Evolutionary conservation across 2,113 vertebrate species (phyloP).

Genomic region (Oreamnos americanus): DNA sequence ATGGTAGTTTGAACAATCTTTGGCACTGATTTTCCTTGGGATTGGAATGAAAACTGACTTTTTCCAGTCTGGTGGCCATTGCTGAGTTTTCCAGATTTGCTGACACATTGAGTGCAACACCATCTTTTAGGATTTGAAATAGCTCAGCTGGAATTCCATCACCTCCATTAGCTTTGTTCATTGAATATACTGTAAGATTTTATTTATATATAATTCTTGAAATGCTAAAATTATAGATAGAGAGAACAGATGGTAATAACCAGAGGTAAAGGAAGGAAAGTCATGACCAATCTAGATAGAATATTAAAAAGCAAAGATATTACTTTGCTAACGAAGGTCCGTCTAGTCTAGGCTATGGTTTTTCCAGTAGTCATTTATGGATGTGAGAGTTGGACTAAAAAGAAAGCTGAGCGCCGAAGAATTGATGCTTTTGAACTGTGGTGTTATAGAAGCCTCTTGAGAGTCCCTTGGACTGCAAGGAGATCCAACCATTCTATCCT

Average conservation of each 20-base stretch:
- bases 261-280: not conserved
- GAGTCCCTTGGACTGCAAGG: no score
- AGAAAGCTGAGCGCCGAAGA: accelerated
- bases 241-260: not conserved
- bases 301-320: no score
- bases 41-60: not conserved
- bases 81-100: not conserved
- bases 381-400: no score
- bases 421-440: no score
- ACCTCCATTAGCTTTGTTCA: not conserved
- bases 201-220: not conserved
- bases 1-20: not conserved
- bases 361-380: no score
- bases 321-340: no score
- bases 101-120: not conserved
- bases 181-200: not conserved
- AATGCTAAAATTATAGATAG: not conserved
- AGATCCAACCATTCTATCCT: no score
- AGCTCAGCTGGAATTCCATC: not conserved
- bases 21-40: not conserved
- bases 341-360: no score
- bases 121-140: not conserved
- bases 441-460: no score
- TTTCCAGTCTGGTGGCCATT: not conserved
- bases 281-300: no score